Evolutionary conservation across 1,140 invertebrate species (phyloP).

Genomic region (Ceratina calcarata): DNA sequence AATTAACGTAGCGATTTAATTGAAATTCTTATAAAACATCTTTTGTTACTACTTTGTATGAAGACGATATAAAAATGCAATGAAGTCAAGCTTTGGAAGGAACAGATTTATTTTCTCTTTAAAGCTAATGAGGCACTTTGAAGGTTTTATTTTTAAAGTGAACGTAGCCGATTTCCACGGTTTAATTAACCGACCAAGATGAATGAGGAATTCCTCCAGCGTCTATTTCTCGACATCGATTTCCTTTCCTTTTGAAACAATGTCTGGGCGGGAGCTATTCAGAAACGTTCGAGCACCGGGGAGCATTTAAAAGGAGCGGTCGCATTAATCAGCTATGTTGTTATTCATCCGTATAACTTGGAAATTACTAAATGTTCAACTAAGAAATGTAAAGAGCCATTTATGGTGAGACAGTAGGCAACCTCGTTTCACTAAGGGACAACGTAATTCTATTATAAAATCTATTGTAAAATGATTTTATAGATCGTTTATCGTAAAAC

Average conservation of each 20-base stretch:
- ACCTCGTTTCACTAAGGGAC: too few relatives aligned
- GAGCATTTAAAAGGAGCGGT: slow-evolving; percentile 44
- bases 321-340: slow-evolving; percentile 44
- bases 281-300: slow-evolving; percentile 23
- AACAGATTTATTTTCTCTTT: background rate
- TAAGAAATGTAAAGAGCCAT: background rate
- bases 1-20: too few relatives aligned
- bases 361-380: background rate
- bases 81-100: too few relatives aligned
- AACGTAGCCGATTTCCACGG: slow-evolving; percentile 5
- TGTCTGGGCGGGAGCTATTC: slow-evolving; percentile 21
- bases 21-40: too few relatives aligned
- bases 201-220: slow-evolving; percentile 21
- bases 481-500: too few relatives aligned
- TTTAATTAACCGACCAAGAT: slow-evolving; percentile 45
- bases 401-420: background rate
- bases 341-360: slow-evolving; percentile 38
- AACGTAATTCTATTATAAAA: too few relatives aligned
- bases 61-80: too few relatives aligned
- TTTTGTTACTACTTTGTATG: too few relatives aligned
- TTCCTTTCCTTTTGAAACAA: slow-evolving; percentile 53
- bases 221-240: slow-evolving; percentile 35
- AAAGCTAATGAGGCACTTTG: background rate
- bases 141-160: background rate
- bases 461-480: too few relatives aligned